Percentiles rank a stretch among this genome's conserved stretches.
Evolutionary conservation across 92 coral and sea anemone species (phyloP).

Genomic region (Epizoanthus stellaris): DNA sequence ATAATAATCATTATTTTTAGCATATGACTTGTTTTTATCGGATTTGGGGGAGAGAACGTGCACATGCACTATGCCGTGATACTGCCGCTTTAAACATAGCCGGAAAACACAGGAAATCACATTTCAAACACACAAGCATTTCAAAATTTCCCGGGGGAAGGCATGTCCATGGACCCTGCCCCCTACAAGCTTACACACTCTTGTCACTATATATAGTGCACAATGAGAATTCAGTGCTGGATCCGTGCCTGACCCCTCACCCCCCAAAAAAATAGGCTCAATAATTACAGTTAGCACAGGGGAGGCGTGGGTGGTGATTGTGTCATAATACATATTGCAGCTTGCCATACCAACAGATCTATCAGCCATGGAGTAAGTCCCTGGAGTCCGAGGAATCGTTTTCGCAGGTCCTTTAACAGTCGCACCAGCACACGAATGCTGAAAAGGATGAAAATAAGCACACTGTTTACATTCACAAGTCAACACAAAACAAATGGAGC

Average conservation of each 20-base stretch:
- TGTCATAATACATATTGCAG: neutral
- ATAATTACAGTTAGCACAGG: too few species aligned
- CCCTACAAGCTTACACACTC: too few species aligned
- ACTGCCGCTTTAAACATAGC: too few species aligned
- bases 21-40: too few species aligned
- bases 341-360: constrained; percentile 82
- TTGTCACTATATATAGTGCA: neutral
- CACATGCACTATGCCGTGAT: neutral
- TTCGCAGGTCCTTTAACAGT: constrained; percentile 90
- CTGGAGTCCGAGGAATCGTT: constrained; percentile 85
- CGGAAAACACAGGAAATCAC: too few species aligned
- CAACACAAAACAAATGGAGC: too few species aligned
- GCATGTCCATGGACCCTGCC: too few species aligned
- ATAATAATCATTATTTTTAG: too few species aligned
- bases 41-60: neutral
- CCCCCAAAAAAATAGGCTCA: neutral
- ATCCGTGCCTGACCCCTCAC: too few species aligned
- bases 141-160: neutral
- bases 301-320: too few species aligned
- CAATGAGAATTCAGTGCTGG: neutral
- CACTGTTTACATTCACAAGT: too few species aligned
- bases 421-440: constrained; percentile 91
- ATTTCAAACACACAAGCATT: too few species aligned
- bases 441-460: constrained; percentile 8
- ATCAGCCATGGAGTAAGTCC: constrained; percentile 99